Evolutionary conservation across 2,888 invertebrate genomes (phyloP).

Genomic region (Hofmannophila pseudospretella): DNA sequence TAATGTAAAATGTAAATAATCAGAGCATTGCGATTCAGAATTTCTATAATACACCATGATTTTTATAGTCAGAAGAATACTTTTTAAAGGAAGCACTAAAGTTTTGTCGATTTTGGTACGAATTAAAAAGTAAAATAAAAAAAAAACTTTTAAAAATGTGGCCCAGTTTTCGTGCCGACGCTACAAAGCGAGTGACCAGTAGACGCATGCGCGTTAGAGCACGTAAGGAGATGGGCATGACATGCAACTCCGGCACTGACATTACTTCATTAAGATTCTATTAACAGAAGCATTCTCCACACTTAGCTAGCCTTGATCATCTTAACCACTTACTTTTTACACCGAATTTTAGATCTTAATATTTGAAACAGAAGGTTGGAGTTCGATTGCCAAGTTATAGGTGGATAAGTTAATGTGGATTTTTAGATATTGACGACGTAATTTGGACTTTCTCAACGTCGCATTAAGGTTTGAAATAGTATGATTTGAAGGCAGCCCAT

Average conservation of each 20-base stretch:
- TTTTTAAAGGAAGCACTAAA: no score
- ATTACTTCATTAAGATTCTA: conserved; percentile 78
- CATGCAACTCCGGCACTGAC: conserved; percentile 69
- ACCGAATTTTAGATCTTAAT: conserved; percentile 22
- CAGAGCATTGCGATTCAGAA: no score
- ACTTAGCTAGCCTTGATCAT: conserved; percentile 22
- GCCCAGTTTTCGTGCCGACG: conserved; percentile 36
- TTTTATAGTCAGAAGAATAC: no score
- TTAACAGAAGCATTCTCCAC: conserved; percentile 74
- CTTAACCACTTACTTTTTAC: conserved; percentile 10
- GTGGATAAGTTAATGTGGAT: conserved; percentile 10
- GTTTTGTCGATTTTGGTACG: no score
- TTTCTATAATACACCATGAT: no score
- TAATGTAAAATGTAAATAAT: no score
- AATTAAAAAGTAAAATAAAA: no score
- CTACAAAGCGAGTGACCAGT: conserved; percentile 29
- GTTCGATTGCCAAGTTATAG: conserved; percentile 6
- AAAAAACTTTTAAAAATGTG: conserved; percentile 1
- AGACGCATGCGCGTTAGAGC: conserved; percentile 52
- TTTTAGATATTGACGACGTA: conserved; percentile 4
- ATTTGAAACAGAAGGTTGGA: conserved; percentile 1
- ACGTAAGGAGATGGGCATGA: conserved; percentile 73
- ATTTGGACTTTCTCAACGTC: conserved; percentile 15
- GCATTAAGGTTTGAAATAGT: conserved; percentile 22
- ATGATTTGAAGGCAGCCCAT: conserved; percentile 24